phyloP scores from a whole-genome alignment of 2,888 invertebrate genomes.

The Mactromeris polynyma region DNA sequence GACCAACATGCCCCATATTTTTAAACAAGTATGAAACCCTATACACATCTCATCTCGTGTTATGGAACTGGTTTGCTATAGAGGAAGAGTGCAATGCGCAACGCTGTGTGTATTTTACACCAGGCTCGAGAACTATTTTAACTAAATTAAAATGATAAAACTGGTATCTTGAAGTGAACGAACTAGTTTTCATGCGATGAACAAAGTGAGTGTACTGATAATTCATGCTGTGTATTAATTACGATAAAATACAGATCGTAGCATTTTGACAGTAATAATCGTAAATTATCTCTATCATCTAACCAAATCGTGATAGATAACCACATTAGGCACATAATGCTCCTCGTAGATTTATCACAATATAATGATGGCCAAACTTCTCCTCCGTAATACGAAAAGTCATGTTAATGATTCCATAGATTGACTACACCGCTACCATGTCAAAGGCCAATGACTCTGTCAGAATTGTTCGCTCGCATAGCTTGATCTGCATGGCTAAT shows the following conservation, averaged over 20 bases:
- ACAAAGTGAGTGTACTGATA: too few species aligned
- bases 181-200: too few species aligned
- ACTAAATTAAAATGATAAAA: too few species aligned
- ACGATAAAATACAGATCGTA: not conserved
- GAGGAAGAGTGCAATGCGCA: too few species aligned
- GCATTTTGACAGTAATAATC: conserved; percentile 7
- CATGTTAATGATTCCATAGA: conserved; percentile 32
- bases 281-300: conserved; percentile 3
- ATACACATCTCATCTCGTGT: too few species aligned
- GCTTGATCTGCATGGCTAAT: conserved; percentile 56
- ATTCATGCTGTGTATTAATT: not conserved
- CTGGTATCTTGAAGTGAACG: too few species aligned
- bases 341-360: not conserved
- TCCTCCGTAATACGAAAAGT: not conserved
- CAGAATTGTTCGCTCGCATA: conserved; percentile 45
- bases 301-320: not conserved
- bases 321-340: not conserved
- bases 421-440: conserved; percentile 29
- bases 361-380: conserved; percentile 1
- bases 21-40: too few species aligned
- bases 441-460: conserved; percentile 70
- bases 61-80: too few species aligned
- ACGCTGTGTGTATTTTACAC: too few species aligned
- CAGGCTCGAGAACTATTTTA: too few species aligned
- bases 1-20: too few species aligned